Evolutionary conservation across 2,888 invertebrate species (phyloP).

Genomic region (Zaprionus obscuricornis): DNA sequence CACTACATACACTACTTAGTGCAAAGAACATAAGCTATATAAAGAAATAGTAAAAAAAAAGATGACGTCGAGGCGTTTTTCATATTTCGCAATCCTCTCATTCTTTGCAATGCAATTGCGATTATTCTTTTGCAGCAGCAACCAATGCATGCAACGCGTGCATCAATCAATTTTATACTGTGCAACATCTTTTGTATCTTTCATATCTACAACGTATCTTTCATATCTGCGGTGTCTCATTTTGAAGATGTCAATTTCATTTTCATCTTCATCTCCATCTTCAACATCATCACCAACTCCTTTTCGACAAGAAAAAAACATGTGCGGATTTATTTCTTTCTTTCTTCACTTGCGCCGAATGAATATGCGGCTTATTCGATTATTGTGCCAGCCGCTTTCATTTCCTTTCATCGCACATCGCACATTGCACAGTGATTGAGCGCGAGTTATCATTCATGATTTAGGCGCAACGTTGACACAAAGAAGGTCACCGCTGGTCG

Average conservation of each 20-base stretch:
- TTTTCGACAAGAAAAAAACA: conserved; percentile 50
- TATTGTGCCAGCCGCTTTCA: conserved; percentile 70
- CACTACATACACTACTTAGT: too few relatives aligned
- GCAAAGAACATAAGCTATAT: too few relatives aligned
- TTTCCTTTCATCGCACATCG: conserved; percentile 71
- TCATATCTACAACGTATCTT: conserved; percentile 6
- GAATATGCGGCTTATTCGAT: conserved; percentile 77
- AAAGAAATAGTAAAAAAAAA: too few relatives aligned
- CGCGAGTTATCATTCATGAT: conserved; percentile 72
- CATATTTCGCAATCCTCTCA: conserved; percentile 46
- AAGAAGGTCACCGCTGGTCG: conserved; percentile 39
- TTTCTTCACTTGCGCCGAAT: conserved; percentile 63
- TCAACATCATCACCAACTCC: conserved; percentile 41
- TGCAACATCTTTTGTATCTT: conserved; percentile 31
- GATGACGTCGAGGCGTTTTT: conserved; percentile 30
- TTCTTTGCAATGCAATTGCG: conserved; percentile 27
- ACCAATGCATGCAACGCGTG: conserved; percentile 49
- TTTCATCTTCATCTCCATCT: conserved; percentile 22
- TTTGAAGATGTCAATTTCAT: conserved; percentile 52
- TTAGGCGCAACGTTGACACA: conserved; percentile 60
- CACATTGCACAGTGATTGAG: conserved; percentile 71
- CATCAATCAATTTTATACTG: conserved; percentile 60
- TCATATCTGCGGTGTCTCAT: conserved; percentile 45
- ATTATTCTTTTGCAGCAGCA: conserved; percentile 55
- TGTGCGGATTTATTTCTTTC: conserved; percentile 75